These are phyloP conservation scores for Barypeithes pellucidus DNA, from an alignment of 2,888 invertebrate genomes.

Conservation along the genomic window DNA sequence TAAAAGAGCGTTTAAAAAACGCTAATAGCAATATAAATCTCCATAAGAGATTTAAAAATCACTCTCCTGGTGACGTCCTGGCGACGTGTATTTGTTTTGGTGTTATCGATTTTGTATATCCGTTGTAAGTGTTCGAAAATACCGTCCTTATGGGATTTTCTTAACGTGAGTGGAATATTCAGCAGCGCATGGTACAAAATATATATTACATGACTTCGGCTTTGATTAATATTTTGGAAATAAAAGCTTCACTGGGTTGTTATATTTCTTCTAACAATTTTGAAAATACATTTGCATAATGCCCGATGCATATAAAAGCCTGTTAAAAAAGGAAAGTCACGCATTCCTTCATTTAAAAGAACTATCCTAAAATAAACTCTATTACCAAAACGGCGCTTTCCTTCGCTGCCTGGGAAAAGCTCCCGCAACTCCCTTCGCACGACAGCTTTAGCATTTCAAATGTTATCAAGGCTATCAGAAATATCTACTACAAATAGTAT, in stretches of 20 bases:
- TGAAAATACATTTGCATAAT: constrained; percentile 10
- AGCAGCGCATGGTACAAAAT: too few species aligned
- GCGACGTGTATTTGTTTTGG: too few species aligned
- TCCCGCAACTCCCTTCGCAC: constrained; percentile 13
- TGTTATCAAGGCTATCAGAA: constrained; percentile 18
- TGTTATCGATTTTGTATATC: too few species aligned
- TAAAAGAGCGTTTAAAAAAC: too few species aligned
- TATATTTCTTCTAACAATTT: background rate
- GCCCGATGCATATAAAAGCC: constrained; percentile 1
- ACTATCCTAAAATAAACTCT: constrained; percentile 18
- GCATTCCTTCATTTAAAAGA: constrained; percentile 11
- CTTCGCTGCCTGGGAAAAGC: constrained; percentile 10
- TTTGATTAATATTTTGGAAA: too few species aligned
- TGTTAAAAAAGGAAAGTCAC: constrained; percentile 12
- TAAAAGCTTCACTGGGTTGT: background rate
- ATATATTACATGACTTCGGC: too few species aligned
- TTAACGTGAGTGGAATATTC: too few species aligned
- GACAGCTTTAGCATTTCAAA: constrained; percentile 17
- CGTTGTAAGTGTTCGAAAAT: too few species aligned
- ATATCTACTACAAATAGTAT: constrained; percentile 16
- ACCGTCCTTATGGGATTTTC: too few species aligned
- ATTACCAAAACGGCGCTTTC: constrained; percentile 16
- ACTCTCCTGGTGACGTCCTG: too few species aligned
- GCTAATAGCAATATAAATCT: too few species aligned
- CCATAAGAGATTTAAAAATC: too few species aligned